These are phyloP conservation scores for Chionis minor DNA, from an alignment of 2,113 vertebrate genomes.

Conservation along the genomic window DNA sequence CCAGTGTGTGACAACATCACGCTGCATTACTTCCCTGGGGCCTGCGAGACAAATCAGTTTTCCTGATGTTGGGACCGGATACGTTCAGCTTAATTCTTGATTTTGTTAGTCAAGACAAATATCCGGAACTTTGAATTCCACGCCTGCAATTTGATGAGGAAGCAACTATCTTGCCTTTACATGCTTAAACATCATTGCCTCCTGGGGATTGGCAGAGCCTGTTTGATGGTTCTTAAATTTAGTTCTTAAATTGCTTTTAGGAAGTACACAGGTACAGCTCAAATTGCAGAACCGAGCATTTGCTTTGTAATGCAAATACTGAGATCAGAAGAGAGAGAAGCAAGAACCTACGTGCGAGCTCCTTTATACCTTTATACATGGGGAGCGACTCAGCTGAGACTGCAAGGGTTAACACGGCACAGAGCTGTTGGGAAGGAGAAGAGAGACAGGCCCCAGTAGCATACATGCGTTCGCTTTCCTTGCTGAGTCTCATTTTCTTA, in stretches of 20 bases:
- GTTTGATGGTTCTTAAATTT: background rate
- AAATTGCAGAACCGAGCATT: background rate
- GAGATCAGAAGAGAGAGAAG: background rate
- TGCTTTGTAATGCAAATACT: conserved; percentile 4
- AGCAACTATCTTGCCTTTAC: background rate
- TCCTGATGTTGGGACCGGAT: fast-evolving
- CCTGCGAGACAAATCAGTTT: background rate
- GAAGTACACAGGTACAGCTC: background rate
- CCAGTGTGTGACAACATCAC: background rate
- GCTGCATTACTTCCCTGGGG: background rate
- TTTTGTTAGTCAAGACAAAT: background rate
- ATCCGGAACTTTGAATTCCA: background rate
- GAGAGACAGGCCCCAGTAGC: background rate
- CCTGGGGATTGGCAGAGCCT: background rate
- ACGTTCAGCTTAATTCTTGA: background rate
- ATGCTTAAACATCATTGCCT: background rate
- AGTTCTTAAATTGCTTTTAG: background rate
- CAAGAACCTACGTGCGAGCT: background rate
- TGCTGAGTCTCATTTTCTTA: background rate
- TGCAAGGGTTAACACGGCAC: conserved; percentile 4
- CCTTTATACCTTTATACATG: background rate
- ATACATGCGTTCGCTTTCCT: background rate
- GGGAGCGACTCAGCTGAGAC: background rate
- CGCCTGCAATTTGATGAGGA: background rate
- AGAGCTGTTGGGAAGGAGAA: background rate